Evolutionary conservation across 1,140 invertebrate genomes (phyloP).

Genomic region (Euwallacea fornicatus): DNA sequence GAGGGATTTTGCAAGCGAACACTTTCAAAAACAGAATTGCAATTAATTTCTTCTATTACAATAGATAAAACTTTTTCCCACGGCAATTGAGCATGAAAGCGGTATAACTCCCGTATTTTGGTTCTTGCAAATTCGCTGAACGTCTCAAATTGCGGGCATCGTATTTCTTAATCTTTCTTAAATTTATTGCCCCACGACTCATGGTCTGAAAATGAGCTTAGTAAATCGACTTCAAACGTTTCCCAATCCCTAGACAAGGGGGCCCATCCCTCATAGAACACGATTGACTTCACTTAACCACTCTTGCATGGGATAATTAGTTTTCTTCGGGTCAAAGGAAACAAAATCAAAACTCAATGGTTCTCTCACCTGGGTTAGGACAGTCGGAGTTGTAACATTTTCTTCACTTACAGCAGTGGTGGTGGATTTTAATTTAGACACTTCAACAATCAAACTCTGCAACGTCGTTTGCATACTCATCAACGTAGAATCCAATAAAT

Average conservation of each 20-base stretch:
- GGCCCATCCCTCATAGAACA: slow-evolving; percentile 3
- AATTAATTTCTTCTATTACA: slow-evolving; percentile 5
- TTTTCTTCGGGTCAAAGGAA: too few relatives aligned
- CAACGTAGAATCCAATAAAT: too few relatives aligned
- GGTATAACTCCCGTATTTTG: not conserved
- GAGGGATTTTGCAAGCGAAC: not conserved
- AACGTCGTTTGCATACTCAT: too few relatives aligned
- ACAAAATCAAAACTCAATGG: too few relatives aligned
- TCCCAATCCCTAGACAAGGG: not conserved
- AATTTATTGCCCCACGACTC: too few relatives aligned
- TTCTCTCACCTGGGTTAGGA: too few relatives aligned
- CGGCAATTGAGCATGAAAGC: not conserved
- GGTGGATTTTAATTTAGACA: too few relatives aligned
- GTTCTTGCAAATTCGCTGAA: not conserved
- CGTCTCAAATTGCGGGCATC: not conserved
- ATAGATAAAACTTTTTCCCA: slow-evolving; percentile 5
- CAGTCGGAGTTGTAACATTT: too few relatives aligned
- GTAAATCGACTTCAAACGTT: slow-evolving; percentile 1
- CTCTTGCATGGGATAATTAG: slow-evolving; percentile 14
- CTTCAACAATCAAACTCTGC: too few relatives aligned
- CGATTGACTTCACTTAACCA: slow-evolving; percentile 12
- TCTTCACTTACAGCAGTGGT: too few relatives aligned
- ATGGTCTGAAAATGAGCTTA: slow-evolving; percentile 5
- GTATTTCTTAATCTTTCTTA: too few relatives aligned
- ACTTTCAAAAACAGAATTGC: not conserved